Evolutionary conservation across 2,113 vertebrate species (phyloP).

Genomic region (Guaruba guarouba): DNA sequence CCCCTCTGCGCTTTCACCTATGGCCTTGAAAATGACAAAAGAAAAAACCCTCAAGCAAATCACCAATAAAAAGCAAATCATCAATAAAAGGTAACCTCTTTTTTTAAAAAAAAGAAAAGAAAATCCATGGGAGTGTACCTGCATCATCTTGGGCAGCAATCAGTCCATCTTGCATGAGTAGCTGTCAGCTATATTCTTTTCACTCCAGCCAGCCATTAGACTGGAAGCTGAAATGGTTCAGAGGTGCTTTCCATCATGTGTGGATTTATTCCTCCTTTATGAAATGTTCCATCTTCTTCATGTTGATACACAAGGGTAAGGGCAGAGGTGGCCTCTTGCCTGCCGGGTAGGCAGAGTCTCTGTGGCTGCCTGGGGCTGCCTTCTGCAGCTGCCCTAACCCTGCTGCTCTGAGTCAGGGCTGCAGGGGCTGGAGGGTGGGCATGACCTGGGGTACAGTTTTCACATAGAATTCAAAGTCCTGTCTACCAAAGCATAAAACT

Average conservation of each 20-base stretch:
- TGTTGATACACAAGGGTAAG: accelerated
- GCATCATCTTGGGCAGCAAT: background rate
- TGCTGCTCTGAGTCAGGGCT: background rate
- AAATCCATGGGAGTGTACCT: background rate
- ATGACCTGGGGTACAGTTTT: background rate
- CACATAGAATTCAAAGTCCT: background rate
- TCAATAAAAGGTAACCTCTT: background rate
- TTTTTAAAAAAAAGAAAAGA: background rate
- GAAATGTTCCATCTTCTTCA: background rate
- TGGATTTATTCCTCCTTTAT: background rate
- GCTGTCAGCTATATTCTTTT: background rate
- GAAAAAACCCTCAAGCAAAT: background rate
- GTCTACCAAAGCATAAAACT: accelerated
- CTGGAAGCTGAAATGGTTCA: background rate
- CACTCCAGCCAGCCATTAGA: background rate
- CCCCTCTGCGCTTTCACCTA: background rate
- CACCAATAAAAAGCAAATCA: background rate
- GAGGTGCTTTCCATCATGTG: background rate
- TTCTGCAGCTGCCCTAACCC: background rate
- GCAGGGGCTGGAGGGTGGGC: background rate
- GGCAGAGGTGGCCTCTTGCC: background rate
- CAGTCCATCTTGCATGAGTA: background rate
- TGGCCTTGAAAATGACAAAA: background rate
- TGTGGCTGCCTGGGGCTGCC: background rate
- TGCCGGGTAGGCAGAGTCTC: background rate